Base-by-base conservation (phyloP, 2,888 invertebrate genomes). In the Hirtodrosophila trivittata region DNA sequence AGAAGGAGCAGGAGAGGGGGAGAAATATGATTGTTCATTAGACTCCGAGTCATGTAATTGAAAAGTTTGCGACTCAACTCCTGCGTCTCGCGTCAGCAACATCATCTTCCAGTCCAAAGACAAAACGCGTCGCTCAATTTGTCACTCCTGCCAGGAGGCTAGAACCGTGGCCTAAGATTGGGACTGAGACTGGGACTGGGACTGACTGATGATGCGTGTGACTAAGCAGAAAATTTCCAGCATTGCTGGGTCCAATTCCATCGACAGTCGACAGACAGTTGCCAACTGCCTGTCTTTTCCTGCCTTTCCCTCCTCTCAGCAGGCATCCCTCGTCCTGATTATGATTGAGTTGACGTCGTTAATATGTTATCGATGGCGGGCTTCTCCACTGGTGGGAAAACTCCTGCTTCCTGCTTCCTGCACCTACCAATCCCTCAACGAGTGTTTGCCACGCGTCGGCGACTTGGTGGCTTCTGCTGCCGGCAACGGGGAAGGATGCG, bases 261-360 rank as follows among this genome's bases (percentile, higher is more conserved):
- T 37, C 63, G 50, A 49, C 59, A 57, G 38, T 10, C 45, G 33
- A 30, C 51, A 55, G 59, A 54, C 55, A 49, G 42, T 26, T 47
- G 42, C 8, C 41, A 26, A 28, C 32, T 25, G 1, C 14, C 47
- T n/a, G 8, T 1, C 16, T 32, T n/a, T 9, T 7, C 7, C 28
- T 10, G 7, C 42, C 10, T 10, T 6, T 3, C n/a, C n/a, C n/a
- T n/a, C 1, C 25, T 9, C 14, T 10, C n/a, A n/a, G n/a, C n/a
- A n/a, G n/a, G n/a, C 39, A 16, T 21, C 18, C 18, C 18, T 21
- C 18, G 9, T 35, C 7, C 39, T 72, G 73, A 75, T 86, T 83
- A 87, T 88, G 86, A 87, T 87, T 85, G 77, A 81, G 83, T 66
- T 85, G 87, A 86, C 74, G 86, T 86, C 77, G 77, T 83, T 85